A percentile compares a stretch with the other conserved stretches of the same genome.
Evolutionary conservation across 2,888 invertebrate genomes (phyloP).

Genomic region (Tetragnatha montana): DNA sequence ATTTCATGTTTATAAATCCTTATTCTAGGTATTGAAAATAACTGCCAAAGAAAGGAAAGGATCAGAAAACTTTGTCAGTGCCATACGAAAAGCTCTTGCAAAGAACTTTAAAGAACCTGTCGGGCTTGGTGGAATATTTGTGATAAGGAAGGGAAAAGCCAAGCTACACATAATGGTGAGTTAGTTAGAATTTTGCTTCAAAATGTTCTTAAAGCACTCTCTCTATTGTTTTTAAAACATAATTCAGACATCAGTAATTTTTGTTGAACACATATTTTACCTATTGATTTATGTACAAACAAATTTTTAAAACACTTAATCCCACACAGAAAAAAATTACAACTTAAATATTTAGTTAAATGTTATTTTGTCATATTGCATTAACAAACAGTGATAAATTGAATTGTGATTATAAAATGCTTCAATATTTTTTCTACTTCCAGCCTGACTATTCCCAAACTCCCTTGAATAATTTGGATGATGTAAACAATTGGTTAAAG

Average conservation of each 20-base stretch:
- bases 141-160: constrained; percentile 87
- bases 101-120: constrained; percentile 82
- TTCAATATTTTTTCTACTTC: background rate
- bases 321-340: too few relatives aligned
- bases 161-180: constrained; percentile 93
- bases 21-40: constrained; percentile 83
- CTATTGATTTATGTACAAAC: too few relatives aligned
- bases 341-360: too few relatives aligned
- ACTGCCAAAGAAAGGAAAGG: constrained; percentile 82
- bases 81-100: constrained; percentile 78
- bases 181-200: constrained; percentile 33
- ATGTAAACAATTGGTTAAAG: constrained; percentile 90
- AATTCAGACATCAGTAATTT: too few relatives aligned
- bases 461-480: constrained; percentile 84
- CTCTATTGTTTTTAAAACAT: too few relatives aligned
- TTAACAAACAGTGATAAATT: too few relatives aligned
- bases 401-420: too few relatives aligned
- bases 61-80: constrained; percentile 76
- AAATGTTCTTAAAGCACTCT: background rate
- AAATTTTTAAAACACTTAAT: too few relatives aligned
- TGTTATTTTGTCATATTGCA: too few relatives aligned
- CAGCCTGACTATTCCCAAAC: constrained; percentile 87
- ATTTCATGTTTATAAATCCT: too few relatives aligned
- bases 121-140: constrained; percentile 91
- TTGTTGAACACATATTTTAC: too few relatives aligned